Evolutionary conservation across 2,888 invertebrate genomes (phyloP), one percentile per base, ranked within the genome.

Genomic region (Temnothorax unifasciatus): DNA sequence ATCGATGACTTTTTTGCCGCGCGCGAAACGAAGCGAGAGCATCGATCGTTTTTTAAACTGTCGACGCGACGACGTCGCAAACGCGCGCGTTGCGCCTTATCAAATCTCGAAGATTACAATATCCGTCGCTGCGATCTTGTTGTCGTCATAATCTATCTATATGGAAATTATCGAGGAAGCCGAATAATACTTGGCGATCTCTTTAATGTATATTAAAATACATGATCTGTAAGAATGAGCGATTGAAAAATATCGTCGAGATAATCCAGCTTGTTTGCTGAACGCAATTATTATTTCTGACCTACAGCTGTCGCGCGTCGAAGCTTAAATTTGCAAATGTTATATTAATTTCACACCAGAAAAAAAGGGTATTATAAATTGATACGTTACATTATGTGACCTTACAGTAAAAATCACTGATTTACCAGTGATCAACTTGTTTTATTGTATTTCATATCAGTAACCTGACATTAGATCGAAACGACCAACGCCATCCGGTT

Each of bases 391-490:
- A 64, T 15, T 38, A 52, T 29, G 29, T 38, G n/a, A 75, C 47
- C n/a, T 75, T 15, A 25, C 18, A 47, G 44, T 47, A 81, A 81
- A 81, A 81, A 74, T 8, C 38, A 18, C 34, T 15, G 34, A 57
- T 57, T 47, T 29, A 68, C 0, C 44, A 59, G 15, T 57, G 9
- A 54, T 15, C 13, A 21, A 57, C 18, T 77, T 38, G 59, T 59
- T 29, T 79, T 79, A 34, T 44, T 69, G 44, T 6, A 79, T 74
- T 50, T 38, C 34, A 47, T 34, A 74, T 79, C 75, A 50, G 21
- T 81, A 75, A 74, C 74, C 59, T 74, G 75, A 74, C 75, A 81
- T 74, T 81, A 81, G n/a, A 74, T 61, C 50, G n/a, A 54, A 81
- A 69, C 79, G 18, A 59, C 75, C 74, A 74, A 47, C 79, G 59